phyloP scores from a whole-genome alignment of 2,113 vertebrate genomes.

The Tachycineta bicolor region DNA sequence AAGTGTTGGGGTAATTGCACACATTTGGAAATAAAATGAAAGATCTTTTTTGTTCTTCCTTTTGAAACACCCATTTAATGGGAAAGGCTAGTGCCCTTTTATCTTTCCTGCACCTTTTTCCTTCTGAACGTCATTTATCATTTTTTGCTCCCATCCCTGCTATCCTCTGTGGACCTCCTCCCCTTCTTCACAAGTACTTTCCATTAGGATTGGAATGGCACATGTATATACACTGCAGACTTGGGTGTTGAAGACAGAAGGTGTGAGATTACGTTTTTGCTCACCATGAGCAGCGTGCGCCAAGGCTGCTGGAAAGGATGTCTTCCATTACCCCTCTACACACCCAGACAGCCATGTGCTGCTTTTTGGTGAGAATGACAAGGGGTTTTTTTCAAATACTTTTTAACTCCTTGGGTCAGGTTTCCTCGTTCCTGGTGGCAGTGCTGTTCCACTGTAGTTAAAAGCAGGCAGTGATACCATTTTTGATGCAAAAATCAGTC shows the following conservation, averaged over 20 bases:
- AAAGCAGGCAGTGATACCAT: background rate
- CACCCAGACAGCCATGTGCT: background rate
- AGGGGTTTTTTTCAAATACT: background rate
- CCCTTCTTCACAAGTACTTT: background rate
- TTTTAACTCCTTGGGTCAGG: background rate
- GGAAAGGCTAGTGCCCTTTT: background rate
- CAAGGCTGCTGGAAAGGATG: background rate
- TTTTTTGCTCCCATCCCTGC: background rate
- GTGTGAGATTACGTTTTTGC: background rate
- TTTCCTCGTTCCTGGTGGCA: background rate
- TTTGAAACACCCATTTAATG: background rate
- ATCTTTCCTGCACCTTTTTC: background rate
- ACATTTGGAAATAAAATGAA: conserved; percentile 25
- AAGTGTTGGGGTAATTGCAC: background rate
- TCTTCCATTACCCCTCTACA: conserved; percentile 2
- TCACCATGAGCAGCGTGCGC: background rate
- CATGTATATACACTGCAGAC: background rate
- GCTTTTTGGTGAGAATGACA: background rate
- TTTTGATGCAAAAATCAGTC: background rate
- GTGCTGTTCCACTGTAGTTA: background rate
- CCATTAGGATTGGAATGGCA: background rate
- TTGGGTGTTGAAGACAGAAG: background rate
- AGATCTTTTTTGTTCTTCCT: background rate
- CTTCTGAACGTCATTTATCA: background rate
- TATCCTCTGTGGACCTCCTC: background rate